Percentiles rank a stretch among this genome's conserved stretches.
phyloP scores from a whole-genome alignment of 2,113 vertebrate genomes.

The Kryptolebias marmoratus region DNA sequence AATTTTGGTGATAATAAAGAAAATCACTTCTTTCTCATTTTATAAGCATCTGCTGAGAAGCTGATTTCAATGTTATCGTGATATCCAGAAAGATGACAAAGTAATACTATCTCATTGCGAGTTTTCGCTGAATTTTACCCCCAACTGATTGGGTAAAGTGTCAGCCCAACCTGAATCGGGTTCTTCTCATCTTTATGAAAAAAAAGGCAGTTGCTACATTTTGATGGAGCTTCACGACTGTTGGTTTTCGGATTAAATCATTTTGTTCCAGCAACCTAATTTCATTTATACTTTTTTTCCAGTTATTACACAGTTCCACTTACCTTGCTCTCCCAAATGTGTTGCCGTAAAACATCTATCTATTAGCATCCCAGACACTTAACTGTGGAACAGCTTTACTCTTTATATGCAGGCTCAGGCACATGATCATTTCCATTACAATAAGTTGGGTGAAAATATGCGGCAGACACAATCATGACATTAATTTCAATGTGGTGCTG shows the following conservation, averaged over 20 bases:
- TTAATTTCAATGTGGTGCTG: slow-evolving; percentile 77
- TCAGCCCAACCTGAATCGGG: not conserved
- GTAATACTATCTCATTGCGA: not conserved
- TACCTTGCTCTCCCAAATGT: slow-evolving; percentile 38
- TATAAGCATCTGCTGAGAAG: not conserved
- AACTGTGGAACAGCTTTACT: slow-evolving; percentile 47
- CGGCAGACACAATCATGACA: slow-evolving; percentile 75
- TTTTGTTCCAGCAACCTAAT: slow-evolving; percentile 7
- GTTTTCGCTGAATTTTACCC: not conserved
- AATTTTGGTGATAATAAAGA: no score
- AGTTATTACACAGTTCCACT: slow-evolving; percentile 39
- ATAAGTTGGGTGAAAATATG: slow-evolving; percentile 73
- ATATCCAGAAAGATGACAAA: no score
- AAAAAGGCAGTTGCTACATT: not conserved
- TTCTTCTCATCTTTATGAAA: not conserved
- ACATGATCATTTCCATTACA: slow-evolving; percentile 77
- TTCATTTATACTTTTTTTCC: slow-evolving; percentile 3
- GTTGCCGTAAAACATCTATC: slow-evolving; percentile 66
- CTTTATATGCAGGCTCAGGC: slow-evolving; percentile 67
- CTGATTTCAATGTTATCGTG: not conserved
- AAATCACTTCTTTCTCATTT: no score
- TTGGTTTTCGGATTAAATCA: slow-evolving; percentile 6
- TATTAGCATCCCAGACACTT: slow-evolving; percentile 70
- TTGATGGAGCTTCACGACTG: not conserved
- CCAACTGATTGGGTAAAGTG: not conserved